Evolutionary conservation across 2,888 invertebrate species (phyloP).

Genomic region (Selenia dentaria): DNA sequence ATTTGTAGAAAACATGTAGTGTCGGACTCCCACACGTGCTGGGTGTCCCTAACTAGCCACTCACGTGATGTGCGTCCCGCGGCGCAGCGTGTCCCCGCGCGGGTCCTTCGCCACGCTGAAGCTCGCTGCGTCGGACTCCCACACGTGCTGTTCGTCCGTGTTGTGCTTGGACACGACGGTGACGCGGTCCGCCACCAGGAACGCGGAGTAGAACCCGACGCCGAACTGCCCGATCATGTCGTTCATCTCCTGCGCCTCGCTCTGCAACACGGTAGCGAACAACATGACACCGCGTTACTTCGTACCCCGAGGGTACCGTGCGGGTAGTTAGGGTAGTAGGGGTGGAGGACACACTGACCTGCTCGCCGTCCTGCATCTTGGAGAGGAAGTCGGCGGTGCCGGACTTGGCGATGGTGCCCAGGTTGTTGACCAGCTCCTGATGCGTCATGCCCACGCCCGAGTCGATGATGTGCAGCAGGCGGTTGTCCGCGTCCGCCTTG

Average conservation of each 20-base stretch:
- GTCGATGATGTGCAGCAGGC: constrained; percentile 97
- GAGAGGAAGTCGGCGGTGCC: constrained; percentile 98
- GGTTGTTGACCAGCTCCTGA: constrained; percentile 95
- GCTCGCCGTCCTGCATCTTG: constrained; percentile 91
- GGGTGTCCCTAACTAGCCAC: no score
- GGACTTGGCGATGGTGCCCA: constrained; percentile 99
- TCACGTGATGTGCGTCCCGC: constrained; percentile 95
- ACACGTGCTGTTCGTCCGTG: constrained; percentile 96
- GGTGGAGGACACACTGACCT: no score
- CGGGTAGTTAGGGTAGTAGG: no score
- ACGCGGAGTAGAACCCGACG: constrained; percentile 99
- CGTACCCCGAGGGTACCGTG: no score
- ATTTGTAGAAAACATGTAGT: no score
- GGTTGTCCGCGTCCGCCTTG: constrained; percentile 96
- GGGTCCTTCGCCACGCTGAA: constrained; percentile 97
- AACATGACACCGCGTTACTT: no score
- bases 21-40: no score
- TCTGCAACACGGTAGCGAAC: constrained; percentile 53
- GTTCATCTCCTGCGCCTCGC: constrained; percentile 89
- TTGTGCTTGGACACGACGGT: constrained; percentile 98
- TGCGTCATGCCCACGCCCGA: constrained; percentile 99
- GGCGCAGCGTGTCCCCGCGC: constrained; percentile 94
- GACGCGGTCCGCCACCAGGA: constrained; percentile 98
- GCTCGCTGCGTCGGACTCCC: constrained; percentile 97
- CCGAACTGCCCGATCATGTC: constrained; percentile 99